Evolutionary conservation across 1,140 invertebrate species (phyloP).

Genomic region (Drosophila navojoa): DNA sequence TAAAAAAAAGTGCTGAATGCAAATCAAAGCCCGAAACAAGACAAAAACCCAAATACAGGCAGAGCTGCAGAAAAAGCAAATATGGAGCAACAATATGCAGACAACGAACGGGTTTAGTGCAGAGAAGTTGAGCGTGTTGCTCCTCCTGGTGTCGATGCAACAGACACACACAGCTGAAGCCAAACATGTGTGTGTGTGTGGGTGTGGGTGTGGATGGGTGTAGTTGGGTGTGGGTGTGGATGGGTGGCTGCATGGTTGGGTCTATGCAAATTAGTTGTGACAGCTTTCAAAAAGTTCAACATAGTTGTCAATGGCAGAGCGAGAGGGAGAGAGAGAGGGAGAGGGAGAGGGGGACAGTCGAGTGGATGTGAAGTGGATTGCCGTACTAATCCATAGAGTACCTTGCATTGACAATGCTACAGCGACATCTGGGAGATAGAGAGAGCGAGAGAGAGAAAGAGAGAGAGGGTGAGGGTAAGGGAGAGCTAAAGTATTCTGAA

Average conservation of each 20-base stretch:
- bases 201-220: not conserved
- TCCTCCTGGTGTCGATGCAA: not conserved
- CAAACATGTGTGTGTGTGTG: constrained; percentile 10
- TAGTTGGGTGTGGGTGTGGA: constrained; percentile 11
- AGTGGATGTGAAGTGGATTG: not conserved
- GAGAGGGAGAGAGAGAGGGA: not conserved
- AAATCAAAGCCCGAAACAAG: constrained; percentile 18
- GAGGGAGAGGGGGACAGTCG: not conserved
- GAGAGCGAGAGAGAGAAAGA: too few relatives aligned
- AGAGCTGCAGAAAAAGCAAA: constrained; percentile 13
- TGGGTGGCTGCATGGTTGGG: not conserved
- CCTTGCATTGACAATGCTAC: constrained; percentile 33
- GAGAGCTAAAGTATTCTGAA: constrained; percentile 6
- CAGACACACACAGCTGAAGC: not conserved
- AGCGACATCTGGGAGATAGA: constrained; percentile 5
- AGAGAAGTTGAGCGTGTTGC: constrained; percentile 12
- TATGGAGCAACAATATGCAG: constrained; percentile 18
- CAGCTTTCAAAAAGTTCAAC: constrained; percentile 78
- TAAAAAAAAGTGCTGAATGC: not conserved
- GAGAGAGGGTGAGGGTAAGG: too few relatives aligned
- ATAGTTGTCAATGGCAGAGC: constrained; percentile 64
- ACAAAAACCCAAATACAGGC: not conserved
- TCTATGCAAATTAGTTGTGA: constrained; percentile 80
- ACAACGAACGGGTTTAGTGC: not conserved
- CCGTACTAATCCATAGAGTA: constrained; percentile 42